Base-by-base conservation (phyloP, 2,113 vertebrate genomes). In the Mungos mungo region DNA sequence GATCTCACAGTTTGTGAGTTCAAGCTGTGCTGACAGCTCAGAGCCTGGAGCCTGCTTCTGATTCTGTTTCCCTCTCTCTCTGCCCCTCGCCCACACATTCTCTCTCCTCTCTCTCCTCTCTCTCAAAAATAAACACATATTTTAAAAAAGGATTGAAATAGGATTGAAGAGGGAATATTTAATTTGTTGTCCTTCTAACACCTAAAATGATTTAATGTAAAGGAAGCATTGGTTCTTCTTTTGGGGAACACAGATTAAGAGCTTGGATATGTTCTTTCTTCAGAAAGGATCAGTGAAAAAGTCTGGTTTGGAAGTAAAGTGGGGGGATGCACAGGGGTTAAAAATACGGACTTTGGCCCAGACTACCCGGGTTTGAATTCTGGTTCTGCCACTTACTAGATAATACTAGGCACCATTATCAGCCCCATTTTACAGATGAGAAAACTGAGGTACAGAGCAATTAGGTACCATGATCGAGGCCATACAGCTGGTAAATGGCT, bases 141-240 rank as follows among this genome's bases (percentile, higher is more conserved):
- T 50, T 50, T 50, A 2, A 21, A 57, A 57, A 63, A 94, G 69
- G 77, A 84, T 2, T 90, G 35, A 69, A 81, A 80, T n/a, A 82
- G 13, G 54, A 95, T 15, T 54, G 31, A 91, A 88, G 52, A 96
- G 76, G 41, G 15, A 84, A 72, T 96, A 88, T 84, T 88, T 77
- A 92, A 83, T 66, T 77, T 77, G 31, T 50, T 71, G 38, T 69
- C 35, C 47, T 54, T 92, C 41, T 88, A 94, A 88, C 52, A 91
- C 23, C 83, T 88, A 68, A 90, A 90, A 69, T 63, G 25, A 84
- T 87, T 96, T 95, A 71, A 89, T 47, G 18, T 90, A 74, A 95
- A 76, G 13, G 38, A 9, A 18, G 18, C 35, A 89, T 88, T 25
- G 14, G 33, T 94, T 93, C 19, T 84, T 52, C 87, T 80, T 81